A percentile compares a stretch with the other conserved stretches of the same genome.
phyloP scores from a whole-genome alignment of 2,888 invertebrate species.

The Meganola albula region DNA sequence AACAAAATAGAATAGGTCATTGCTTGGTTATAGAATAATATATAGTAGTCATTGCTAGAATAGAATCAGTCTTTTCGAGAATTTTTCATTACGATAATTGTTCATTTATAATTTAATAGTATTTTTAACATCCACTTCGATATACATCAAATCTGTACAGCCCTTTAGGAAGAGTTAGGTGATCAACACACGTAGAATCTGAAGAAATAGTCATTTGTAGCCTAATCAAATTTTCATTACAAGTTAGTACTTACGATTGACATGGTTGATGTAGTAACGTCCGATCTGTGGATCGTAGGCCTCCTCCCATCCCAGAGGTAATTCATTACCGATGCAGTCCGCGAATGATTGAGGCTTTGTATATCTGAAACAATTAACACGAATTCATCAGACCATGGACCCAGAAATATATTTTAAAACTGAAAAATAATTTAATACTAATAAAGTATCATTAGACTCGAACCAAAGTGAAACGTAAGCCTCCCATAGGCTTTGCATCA shows the following conservation, averaged over 20 bases:
- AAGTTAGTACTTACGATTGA: constrained; percentile 88
- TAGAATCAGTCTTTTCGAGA: too few relatives aligned
- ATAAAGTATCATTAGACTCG: neutral
- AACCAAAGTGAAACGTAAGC: neutral
- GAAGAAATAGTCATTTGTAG: too few relatives aligned
- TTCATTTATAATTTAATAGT: too few relatives aligned
- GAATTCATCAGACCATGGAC: neutral
- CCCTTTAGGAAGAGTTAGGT: too few relatives aligned
- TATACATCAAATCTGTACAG: too few relatives aligned
- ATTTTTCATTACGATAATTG: too few relatives aligned
- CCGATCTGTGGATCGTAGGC: constrained; percentile 96
- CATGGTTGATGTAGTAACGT: constrained; percentile 97
- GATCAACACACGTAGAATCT: too few relatives aligned
- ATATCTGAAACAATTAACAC: constrained; percentile 82
- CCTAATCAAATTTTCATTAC: too few relatives aligned
- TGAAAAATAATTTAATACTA: neutral
- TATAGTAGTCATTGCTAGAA: too few relatives aligned
- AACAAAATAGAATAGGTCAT: too few relatives aligned
- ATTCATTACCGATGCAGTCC: constrained; percentile 97
- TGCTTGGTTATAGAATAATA: too few relatives aligned
- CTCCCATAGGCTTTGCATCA: constrained; percentile 33
- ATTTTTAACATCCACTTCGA: too few relatives aligned
- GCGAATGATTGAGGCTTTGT: constrained; percentile 98
- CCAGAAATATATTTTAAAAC: constrained; percentile 3
- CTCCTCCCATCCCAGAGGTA: constrained; percentile 98